Percentiles rank a stretch among this genome's conserved stretches.
phyloP scores from a whole-genome alignment of 1,140 invertebrate genomes.

The Nilaparvata lugens region DNA sequence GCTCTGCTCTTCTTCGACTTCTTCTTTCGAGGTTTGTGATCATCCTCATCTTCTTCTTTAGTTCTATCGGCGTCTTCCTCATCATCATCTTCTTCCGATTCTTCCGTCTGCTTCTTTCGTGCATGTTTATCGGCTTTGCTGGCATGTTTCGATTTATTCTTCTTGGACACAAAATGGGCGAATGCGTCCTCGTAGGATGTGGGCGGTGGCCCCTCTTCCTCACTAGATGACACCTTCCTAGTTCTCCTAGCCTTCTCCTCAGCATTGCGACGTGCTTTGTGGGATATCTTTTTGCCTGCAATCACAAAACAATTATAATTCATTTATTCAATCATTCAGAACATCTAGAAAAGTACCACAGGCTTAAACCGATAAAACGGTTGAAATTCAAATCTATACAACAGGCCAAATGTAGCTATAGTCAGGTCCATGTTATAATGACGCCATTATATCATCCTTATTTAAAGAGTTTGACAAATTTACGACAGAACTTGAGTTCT shows the following conservation, averaged over 20 bases:
- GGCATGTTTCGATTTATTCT: neutral
- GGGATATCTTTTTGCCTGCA: too few relatives aligned
- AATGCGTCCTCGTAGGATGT: neutral
- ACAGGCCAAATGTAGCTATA: too few relatives aligned
- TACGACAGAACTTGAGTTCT: too few relatives aligned
- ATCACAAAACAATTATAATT: too few relatives aligned
- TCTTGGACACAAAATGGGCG: neutral
- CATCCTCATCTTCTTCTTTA: slow-evolving; percentile 29
- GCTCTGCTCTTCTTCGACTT: neutral
- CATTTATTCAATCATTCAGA: too few relatives aligned
- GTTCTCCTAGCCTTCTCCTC: neutral
- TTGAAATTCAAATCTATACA: too few relatives aligned
- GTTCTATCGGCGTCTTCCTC: slow-evolving; percentile 28
- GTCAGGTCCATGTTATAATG: too few relatives aligned
- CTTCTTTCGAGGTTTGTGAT: slow-evolving; percentile 29
- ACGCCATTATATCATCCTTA: too few relatives aligned
- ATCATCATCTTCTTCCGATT: slow-evolving; percentile 32
- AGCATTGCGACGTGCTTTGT: neutral
- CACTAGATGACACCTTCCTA: neutral
- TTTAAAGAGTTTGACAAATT: too few relatives aligned
- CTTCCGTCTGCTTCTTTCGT: neutral
- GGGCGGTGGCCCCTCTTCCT: neutral
- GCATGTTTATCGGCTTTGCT: neutral
- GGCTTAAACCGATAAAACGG: too few relatives aligned
- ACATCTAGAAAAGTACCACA: too few relatives aligned